Evolutionary conservation across 2,113 vertebrate species (phyloP), one percentile per base, ranked within the genome.

Genomic region (Erpornis zantholeuca): DNA sequence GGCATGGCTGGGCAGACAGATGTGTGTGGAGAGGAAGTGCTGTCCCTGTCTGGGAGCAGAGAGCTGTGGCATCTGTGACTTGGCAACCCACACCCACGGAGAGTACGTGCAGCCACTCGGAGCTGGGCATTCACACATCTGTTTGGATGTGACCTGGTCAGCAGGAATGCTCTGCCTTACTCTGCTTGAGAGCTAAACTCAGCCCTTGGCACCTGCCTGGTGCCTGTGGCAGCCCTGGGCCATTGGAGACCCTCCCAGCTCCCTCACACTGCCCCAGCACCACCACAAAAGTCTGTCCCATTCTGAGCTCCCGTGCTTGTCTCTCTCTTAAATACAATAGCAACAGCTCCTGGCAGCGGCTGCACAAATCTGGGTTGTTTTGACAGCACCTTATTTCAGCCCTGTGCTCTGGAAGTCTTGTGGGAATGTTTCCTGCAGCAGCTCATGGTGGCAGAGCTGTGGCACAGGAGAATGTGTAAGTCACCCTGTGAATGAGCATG

Each of bases 371-470:
- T 45, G 27, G 45, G 66, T 78, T 77, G 75, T 80, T 95, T 90
- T 93, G 93, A 90, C 94, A 96, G 94, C 38, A 29, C 79, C 66
- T 90, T 66, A 12, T 36, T 77, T 53, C 45, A 90, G 87, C 78
- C 20, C 70, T 15, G 73, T 54, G 66, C 89, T 96, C 70, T 52
- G 42, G 16, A 77, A 91, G 28, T 35, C 64, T 77, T 35, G 61
- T 24, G 71, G 36, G 90, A 86, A 45, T 15, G 2, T 76, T 87
- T 65, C 71, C 80, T 63, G 89, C 70, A 90, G 75, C 91, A 77
- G 66, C 82, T 94, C 59, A 0, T 0, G 6, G 63, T 45, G 66
- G 83, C 78, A 82, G 81, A 69, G 88, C 66, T n/a, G 40, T 29
- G 88, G 73, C 89, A 91, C 54, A 80, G 65, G 78, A 52, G 80